Evolutionary conservation across 2,888 invertebrate genomes (phyloP).

Genomic region (Papilio elwesi): DNA sequence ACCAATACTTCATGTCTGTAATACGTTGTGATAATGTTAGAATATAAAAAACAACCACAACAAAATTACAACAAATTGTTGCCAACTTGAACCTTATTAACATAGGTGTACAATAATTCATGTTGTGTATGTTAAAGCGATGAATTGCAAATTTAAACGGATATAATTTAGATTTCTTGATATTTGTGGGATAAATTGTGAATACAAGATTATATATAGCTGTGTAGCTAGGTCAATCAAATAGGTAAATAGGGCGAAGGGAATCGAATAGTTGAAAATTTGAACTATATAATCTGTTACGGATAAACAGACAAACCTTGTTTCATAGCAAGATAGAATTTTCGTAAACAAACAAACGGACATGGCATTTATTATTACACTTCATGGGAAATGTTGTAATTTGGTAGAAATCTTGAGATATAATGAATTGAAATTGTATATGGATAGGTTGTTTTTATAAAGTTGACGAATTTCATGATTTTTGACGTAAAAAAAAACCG

Average conservation of each 20-base stretch:
- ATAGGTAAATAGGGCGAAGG: slow-evolving; percentile 1
- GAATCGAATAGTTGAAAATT: background rate
- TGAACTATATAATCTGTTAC: too few relatives aligned
- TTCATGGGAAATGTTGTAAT: too few relatives aligned
- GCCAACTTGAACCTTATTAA: background rate
- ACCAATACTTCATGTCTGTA: background rate
- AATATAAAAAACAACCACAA: background rate
- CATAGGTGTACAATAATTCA: background rate
- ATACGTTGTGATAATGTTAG: too few relatives aligned
- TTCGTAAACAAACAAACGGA: too few relatives aligned
- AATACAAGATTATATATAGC: slow-evolving; percentile 3
- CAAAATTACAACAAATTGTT: background rate
- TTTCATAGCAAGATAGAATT: too few relatives aligned
- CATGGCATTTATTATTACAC: too few relatives aligned
- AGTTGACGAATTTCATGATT: too few relatives aligned
- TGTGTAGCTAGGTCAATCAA: slow-evolving; percentile 19
- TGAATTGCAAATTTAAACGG: background rate
- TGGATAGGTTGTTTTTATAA: too few relatives aligned
- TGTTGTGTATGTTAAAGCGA: background rate
- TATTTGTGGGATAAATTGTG: background rate
- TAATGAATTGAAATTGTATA: too few relatives aligned
- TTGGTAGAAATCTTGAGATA: too few relatives aligned
- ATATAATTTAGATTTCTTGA: background rate
- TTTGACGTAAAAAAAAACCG: too few relatives aligned
- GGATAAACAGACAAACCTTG: background rate